Base-by-base conservation (phyloP, 2,888 invertebrate species). In the Nephrocerus scutellatus region DNA sequence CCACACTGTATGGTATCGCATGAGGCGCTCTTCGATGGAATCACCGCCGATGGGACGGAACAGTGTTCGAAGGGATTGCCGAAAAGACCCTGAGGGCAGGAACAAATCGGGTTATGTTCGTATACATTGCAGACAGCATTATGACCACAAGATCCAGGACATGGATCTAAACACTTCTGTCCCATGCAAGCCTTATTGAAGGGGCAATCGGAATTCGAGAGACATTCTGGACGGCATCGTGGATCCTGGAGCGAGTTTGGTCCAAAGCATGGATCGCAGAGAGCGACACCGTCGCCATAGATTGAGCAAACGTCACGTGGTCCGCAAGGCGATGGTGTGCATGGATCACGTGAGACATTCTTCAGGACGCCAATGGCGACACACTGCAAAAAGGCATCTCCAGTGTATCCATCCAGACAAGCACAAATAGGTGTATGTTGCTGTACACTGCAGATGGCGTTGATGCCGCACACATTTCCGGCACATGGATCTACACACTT, bases 381-480 rank as follows among this genome's bases (percentile, higher is more conserved):
- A 62, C 87, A 88, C 57, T 84, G 84, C 43, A 80, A 74, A 57
- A 84, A 79, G 14, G 87, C 81, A 72, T 89, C 84, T 39, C 90
- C 91, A 44, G 80, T 77, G 56, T 79, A 84, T 35, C 84, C 84
- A 45, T 80, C 77, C 25, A 79, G 74, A 59, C 90, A 91, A 30
- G 77, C 68, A 59, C 90, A 91, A 18, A 81, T 78, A n/a, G 88
- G 82, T 4, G 84, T 82, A 57, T 91, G 90, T 57, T 87, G 82
- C 21, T 79, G 74, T 25, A 86, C 85, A 53, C 77, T 72, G 58
- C 91, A 91, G 36, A 80, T 72, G 12, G 90, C 87, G 59, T 85
- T 80, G 9, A 84, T 71, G 35, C 90, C 90, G 60, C 91, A 91
- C 26, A 86, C 69, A 46, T 76, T 77, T 29, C 76, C 76, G 22